phyloP scores from a whole-genome alignment of 2,113 vertebrate species.

The Caracal caracal region DNA sequence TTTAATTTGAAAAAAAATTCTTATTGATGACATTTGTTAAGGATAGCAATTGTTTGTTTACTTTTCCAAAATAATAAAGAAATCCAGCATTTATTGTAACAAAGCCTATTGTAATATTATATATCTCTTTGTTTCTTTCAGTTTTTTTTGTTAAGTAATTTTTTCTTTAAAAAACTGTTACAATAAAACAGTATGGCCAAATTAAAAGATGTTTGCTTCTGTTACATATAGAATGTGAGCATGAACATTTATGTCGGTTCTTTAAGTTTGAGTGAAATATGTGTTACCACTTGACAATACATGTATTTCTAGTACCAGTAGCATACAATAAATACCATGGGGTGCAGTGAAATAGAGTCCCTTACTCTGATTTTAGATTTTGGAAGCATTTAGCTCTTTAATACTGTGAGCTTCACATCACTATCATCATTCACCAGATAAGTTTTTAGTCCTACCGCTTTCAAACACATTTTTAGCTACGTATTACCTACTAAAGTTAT shows the following conservation, averaged over 20 bases:
- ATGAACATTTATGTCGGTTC: background rate
- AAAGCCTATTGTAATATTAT: background rate
- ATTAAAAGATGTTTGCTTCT: background rate
- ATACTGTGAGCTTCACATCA: background rate
- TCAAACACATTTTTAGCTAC: background rate
- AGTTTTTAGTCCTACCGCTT: background rate
- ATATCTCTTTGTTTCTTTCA: background rate
- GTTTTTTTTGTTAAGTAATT: background rate
- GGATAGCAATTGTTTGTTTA: background rate
- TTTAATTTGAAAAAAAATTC: background rate
- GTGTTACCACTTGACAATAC: background rate
- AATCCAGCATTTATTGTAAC: background rate
- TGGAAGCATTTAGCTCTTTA: constrained; percentile 19
- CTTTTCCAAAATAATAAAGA: constrained; percentile 32
- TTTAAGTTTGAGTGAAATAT: background rate
- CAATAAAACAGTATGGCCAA: background rate
- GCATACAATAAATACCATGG: background rate
- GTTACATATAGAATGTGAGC: background rate
- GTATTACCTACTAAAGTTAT: background rate
- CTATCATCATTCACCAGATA: background rate
- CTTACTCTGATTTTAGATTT: background rate
- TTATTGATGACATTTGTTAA: background rate
- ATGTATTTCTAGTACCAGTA: background rate
- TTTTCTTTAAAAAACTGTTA: background rate
- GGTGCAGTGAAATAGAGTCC: background rate